These are phyloP conservation scores for Telenomus remus DNA, from an alignment of 1,140 invertebrate species.

Conservation along the genomic window DNA sequence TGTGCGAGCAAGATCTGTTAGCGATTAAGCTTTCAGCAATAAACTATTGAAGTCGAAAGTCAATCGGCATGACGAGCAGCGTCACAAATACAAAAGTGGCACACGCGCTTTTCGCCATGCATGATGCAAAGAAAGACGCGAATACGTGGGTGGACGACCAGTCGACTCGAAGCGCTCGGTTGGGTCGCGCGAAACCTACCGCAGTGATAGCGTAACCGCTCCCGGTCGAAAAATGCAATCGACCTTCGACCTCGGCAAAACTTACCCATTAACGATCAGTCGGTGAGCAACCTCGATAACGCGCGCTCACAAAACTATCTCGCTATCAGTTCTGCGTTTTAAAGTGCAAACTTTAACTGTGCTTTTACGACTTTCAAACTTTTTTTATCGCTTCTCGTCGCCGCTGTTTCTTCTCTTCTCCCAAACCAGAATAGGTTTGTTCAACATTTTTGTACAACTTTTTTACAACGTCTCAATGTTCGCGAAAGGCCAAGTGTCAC, in stretches of 20 bases:
- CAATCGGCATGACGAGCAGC: constrained; percentile 13
- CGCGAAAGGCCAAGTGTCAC: no score
- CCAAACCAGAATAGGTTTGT: no score
- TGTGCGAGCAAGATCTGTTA: no score
- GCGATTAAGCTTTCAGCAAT: constrained; percentile 22
- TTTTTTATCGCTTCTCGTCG: no score
- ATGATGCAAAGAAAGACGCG: constrained; percentile 39
- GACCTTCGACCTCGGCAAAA: constrained; percentile 34
- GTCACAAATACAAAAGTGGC: constrained; percentile 57
- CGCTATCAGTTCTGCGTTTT: background rate
- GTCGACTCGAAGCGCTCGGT: constrained; percentile 51
- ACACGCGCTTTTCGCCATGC: constrained; percentile 58
- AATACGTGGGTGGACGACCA: constrained; percentile 60
- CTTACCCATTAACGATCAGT: constrained; percentile 32
- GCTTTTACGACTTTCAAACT: no score
- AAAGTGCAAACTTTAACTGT: constrained; percentile 9
- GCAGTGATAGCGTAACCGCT: background rate
- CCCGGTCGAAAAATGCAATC: constrained; percentile 29
- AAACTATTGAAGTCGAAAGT: constrained; percentile 41
- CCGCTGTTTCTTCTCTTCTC: no score
- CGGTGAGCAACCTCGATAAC: constrained; percentile 17
- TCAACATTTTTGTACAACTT: no score
- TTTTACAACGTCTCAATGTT: no score
- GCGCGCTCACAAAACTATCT: constrained; percentile 1
- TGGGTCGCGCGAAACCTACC: constrained; percentile 33